A percentile compares a stretch with the other conserved stretches of the same genome.
Conservation (phyloP, 2,888 invertebrate species). For the Bombylius major region DNA sequence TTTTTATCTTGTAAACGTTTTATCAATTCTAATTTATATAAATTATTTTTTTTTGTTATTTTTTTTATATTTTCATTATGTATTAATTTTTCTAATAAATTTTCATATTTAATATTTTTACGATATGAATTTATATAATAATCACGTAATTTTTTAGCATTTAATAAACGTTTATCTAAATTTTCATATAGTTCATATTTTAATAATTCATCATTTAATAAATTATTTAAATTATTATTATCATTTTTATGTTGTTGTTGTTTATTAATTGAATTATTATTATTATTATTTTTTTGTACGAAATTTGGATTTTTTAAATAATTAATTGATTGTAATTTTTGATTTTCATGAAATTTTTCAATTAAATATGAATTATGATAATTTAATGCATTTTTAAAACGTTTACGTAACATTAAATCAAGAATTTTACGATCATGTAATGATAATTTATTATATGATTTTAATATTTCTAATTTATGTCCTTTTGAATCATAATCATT, state of each 20-base stretch:
- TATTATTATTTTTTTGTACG: neutral
- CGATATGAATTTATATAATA: constrained; percentile 28
- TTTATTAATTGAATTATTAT: neutral
- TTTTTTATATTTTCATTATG: constrained; percentile 34
- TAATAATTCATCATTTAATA: neutral
- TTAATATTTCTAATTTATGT: constrained; percentile 16
- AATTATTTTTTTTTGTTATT: constrained; percentile 23
- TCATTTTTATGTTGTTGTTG: neutral
- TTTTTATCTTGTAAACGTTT: constrained; percentile 28
- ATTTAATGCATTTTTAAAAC: constrained; percentile 25
- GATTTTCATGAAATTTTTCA: constrained; percentile 31
- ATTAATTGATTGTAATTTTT: constrained; percentile 17
- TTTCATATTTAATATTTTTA: constrained; percentile 30
- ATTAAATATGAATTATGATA: constrained; percentile 34
- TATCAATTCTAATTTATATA: constrained; percentile 26
- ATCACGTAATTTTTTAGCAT: constrained; percentile 28
- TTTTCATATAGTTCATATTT: neutral
- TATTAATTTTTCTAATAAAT: constrained; percentile 29
- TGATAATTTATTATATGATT: constrained; percentile 29
- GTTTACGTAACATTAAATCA: constrained; percentile 34
- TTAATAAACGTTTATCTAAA: constrained; percentile 18
- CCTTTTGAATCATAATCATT: too few relatives aligned
- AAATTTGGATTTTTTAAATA: neutral
- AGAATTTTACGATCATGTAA: constrained; percentile 33
- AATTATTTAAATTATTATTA: neutral